A percentile compares a stretch with the other conserved stretches of the same genome.
phyloP scores from a whole-genome alignment of 2,888 invertebrate species.

The Hofmannophila pseudospretella region DNA sequence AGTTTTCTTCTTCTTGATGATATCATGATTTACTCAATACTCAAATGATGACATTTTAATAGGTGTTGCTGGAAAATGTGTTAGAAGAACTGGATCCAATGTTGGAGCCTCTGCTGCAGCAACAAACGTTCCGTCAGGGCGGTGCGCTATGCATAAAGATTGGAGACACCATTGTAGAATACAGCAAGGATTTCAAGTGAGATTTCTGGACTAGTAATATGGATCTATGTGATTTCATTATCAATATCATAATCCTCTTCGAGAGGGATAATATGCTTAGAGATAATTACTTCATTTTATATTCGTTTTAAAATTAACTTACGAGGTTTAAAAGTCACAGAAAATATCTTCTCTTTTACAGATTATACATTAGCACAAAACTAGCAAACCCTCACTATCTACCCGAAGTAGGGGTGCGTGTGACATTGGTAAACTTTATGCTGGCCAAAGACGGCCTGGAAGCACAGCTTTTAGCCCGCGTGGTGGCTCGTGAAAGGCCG shows the following conservation, averaged over 20 bases:
- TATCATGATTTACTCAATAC: too few relatives aligned
- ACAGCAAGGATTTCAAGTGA: slow-evolving; percentile 89
- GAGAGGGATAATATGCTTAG: too few relatives aligned
- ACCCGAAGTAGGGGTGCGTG: slow-evolving; percentile 95
- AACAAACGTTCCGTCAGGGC: slow-evolving; percentile 94
- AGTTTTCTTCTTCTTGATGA: too few relatives aligned
- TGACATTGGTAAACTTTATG: slow-evolving; percentile 94
- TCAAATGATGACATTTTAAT: too few relatives aligned
- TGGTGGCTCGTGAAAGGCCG: slow-evolving; percentile 94
- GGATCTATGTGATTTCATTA: too few relatives aligned
- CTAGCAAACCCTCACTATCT: slow-evolving; percentile 95
- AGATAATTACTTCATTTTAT: too few relatives aligned
- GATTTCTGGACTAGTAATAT: too few relatives aligned
- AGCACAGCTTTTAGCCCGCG: slow-evolving; percentile 93
- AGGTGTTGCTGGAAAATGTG: slow-evolving; percentile 93
- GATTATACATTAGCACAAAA: slow-evolving; percentile 96
- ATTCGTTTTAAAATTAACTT: too few relatives aligned
- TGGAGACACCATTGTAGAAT: slow-evolving; percentile 94
- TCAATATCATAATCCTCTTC: too few relatives aligned
- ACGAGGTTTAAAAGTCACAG: too few relatives aligned
- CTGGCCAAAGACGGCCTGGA: slow-evolving; percentile 92
- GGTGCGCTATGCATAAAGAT: slow-evolving; percentile 92
- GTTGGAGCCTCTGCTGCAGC: slow-evolving; percentile 92
- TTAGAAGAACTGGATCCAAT: slow-evolving; percentile 95
- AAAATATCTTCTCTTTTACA: too few relatives aligned